Conservation (phyloP, 2,888 invertebrate species). For the Tenthredo livida region DNA sequence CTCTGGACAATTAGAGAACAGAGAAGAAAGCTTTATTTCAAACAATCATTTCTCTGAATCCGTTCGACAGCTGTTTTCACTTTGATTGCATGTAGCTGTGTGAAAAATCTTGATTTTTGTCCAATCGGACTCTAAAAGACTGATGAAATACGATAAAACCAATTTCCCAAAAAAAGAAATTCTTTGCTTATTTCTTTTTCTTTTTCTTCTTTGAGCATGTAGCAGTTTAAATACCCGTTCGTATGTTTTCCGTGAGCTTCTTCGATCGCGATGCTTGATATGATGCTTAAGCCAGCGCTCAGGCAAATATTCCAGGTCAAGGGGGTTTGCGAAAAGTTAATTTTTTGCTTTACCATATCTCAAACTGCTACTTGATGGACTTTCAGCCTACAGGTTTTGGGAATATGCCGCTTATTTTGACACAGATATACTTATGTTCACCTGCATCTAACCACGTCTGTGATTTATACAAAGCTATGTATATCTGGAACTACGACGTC, state of each 20-base stretch:
- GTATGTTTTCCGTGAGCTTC: neutral
- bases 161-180: neutral
- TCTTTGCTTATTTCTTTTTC: too few relatives aligned
- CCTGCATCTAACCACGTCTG: neutral
- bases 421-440: neutral
- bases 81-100: neutral
- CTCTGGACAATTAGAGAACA: too few relatives aligned
- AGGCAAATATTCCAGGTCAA: slow-evolving; percentile 17
- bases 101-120: neutral
- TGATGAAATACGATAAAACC: neutral
- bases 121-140: neutral
- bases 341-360: neutral
- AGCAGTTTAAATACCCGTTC: neutral
- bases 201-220: neutral
- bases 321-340: neutral
- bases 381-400: neutral
- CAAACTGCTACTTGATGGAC: slow-evolving; percentile 4
- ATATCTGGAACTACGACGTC: neutral
- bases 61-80: too few relatives aligned
- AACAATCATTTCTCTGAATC: too few relatives aligned
- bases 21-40: too few relatives aligned
- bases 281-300: neutral
- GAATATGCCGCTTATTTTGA: neutral
- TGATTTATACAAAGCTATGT: neutral
- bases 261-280: slow-evolving; percentile 4